These are phyloP conservation scores for Cosmia pyralina DNA, from an alignment of 2,888 invertebrate species.

Conservation along the genomic window DNA sequence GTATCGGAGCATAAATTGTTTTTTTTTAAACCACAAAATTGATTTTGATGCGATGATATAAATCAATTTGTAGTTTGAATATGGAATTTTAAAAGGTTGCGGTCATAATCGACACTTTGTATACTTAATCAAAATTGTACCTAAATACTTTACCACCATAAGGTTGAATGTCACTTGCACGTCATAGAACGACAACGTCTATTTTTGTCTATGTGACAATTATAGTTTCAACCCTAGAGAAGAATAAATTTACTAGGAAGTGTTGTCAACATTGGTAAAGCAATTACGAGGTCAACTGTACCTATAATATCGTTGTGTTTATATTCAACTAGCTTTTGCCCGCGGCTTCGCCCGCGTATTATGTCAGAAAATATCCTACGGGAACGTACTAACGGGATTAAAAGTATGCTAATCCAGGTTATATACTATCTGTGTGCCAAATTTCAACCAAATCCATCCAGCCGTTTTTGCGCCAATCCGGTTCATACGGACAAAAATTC, in stretches of 20 bases:
- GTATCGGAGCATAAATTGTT: slow-evolving; percentile 23
- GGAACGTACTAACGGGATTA: no score
- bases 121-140: background rate
- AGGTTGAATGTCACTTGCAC: background rate
- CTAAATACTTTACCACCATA: background rate
- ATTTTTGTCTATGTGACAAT: background rate
- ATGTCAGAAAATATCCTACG: no score
- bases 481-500: no score
- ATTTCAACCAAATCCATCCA: no score
- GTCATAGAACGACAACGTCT: background rate
- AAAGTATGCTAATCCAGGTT: no score
- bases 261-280: background rate
- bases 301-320: background rate
- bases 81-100: slow-evolving; percentile 23
- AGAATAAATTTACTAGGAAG: no score
- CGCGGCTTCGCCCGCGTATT: no score
- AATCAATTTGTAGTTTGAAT: slow-evolving; percentile 46
- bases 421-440: no score
- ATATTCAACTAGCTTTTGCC: background rate
- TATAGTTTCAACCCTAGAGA: background rate
- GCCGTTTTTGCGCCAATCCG: no score
- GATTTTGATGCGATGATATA: slow-evolving; percentile 42
- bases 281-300: background rate
- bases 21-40: slow-evolving; percentile 47
- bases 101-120: background rate